Evolutionary conservation across 2,888 invertebrate species (phyloP), one percentile per base, ranked within the genome.

Genomic region (Ennomos fuscantarius): DNA sequence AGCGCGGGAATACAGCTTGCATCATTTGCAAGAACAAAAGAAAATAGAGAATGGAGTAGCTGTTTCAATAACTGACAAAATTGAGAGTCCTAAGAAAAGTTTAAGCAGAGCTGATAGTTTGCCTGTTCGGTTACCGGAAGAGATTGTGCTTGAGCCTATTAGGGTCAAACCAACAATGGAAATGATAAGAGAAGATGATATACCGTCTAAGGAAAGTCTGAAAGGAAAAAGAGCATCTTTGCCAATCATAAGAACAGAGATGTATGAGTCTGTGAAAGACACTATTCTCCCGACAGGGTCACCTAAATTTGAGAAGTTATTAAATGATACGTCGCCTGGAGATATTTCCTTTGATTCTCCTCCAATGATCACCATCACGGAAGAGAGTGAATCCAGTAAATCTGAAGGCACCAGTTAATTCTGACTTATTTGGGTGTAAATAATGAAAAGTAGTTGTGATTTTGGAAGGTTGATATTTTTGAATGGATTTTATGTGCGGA

Each of bases 221-320:
- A 89, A 86, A 72, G 82, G 82, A 8, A 93, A 92, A 60, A 78
- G 90, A 58, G 85, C 81, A 1, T 92, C 92, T 0, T 72, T 93
- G 40, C 93, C 93, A 1, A 82, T 77, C 8, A 89, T 92, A 37
- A 86, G 82, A 50, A 82, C 90, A 8, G 94, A 94, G 62, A 80
- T 93, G 62, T 94, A 93, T 64, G 93, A 93, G 41, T 89, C 93
- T 55, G 91, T 94, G 9, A 93, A 92, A 65, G 93, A 94, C 42
- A 90, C 84, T 10, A 89, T 94, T 42, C 69, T 92, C 3, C 91
- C 93, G 0, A 81, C 86, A 24, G 86, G 87, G 1, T 93, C 93
- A n/a, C 93, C 93, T 0, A 94, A 93, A 69, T 94, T 94, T 72
- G 94, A 94, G 73, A 91, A 93, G 63, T 76, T 94, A 13, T 86